A percentile compares a stretch with the other conserved stretches of the same genome.
Evolutionary conservation across 2,797 vertebrate genomes (phyloP).

Genomic region (Setipinna tenuifilis): DNA sequence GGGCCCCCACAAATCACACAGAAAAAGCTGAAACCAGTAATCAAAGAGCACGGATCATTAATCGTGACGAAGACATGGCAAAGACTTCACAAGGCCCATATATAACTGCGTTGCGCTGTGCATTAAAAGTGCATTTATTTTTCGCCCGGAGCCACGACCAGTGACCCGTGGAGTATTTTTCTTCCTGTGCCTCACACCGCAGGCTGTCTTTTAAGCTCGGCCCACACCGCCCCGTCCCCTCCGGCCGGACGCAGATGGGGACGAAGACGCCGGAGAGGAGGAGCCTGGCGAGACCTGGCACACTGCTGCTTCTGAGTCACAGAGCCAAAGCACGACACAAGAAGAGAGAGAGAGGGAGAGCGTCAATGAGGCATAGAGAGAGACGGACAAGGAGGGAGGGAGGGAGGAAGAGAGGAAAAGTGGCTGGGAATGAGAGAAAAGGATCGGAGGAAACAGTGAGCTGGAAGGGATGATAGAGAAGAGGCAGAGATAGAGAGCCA

Average conservation of each 20-base stretch:
- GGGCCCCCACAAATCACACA: neutral
- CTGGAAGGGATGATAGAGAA: neutral
- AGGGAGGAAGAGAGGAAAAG: too few relatives aligned
- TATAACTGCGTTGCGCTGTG: neutral
- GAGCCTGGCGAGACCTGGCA: conserved; percentile 18
- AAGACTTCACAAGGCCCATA: neutral
- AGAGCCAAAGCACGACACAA: conserved; percentile 24
- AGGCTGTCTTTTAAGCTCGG: neutral
- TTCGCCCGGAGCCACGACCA: neutral
- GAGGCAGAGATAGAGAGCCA: neutral
- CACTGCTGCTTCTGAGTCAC: neutral
- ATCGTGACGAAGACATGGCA: neutral
- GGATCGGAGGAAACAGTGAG: neutral
- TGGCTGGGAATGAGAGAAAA: neutral
- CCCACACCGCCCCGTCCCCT: conserved; percentile 27
- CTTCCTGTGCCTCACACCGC: neutral
- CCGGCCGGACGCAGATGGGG: conserved; percentile 36
- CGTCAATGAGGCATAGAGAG: too few relatives aligned
- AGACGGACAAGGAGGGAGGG: too few relatives aligned
- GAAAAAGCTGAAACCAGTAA: neutral
- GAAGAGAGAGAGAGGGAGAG: neutral
- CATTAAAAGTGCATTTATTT: neutral
- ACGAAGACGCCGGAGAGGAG: neutral
- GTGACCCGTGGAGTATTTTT: neutral
- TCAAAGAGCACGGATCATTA: neutral